Evolutionary conservation across 1,140 invertebrate species (phyloP).

Genomic region (Littorina saxatilis): DNA sequence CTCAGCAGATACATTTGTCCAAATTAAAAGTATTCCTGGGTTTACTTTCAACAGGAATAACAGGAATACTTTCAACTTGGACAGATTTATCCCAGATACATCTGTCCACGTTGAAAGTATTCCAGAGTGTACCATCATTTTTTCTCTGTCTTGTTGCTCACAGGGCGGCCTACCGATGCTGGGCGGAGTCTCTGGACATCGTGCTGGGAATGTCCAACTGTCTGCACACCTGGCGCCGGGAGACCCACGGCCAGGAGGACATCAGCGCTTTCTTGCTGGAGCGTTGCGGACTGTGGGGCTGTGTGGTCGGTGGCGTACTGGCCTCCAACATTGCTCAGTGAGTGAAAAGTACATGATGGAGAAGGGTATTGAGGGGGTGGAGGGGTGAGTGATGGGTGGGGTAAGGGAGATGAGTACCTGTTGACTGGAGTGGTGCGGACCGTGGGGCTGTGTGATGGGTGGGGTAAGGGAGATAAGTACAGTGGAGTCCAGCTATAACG

Average conservation of each 20-base stretch:
- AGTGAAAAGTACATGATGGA: no score
- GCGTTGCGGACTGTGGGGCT: conserved; percentile 75
- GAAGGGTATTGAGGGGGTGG: not conserved
- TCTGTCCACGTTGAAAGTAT: no score
- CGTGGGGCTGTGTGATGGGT: not conserved
- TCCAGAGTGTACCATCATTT: not conserved
- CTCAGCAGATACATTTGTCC: no score
- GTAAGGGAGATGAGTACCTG: no score
- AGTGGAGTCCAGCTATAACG: no score
- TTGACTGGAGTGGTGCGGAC: no score
- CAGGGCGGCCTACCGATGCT: conserved; percentile 71
- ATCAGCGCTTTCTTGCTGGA: conserved; percentile 64
- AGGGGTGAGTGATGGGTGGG: no score
- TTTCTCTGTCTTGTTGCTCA: not conserved
- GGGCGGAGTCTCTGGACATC: conserved; percentile 68
- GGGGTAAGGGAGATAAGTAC: not conserved
- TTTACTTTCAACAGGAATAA: no score
- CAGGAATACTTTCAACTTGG: no score
- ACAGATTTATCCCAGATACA: no score
- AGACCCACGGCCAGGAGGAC: conserved; percentile 53
- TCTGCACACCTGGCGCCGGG: conserved; percentile 63
- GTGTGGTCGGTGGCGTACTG: conserved; percentile 71
- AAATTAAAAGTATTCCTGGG: no score
- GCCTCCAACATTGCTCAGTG: conserved; percentile 75
- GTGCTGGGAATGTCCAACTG: conserved; percentile 63